Percentiles rank a stretch among this genome's conserved stretches.
Conservation (phyloP, 2,797 vertebrate species). For the Pseudochaenichthys georgianus region DNA sequence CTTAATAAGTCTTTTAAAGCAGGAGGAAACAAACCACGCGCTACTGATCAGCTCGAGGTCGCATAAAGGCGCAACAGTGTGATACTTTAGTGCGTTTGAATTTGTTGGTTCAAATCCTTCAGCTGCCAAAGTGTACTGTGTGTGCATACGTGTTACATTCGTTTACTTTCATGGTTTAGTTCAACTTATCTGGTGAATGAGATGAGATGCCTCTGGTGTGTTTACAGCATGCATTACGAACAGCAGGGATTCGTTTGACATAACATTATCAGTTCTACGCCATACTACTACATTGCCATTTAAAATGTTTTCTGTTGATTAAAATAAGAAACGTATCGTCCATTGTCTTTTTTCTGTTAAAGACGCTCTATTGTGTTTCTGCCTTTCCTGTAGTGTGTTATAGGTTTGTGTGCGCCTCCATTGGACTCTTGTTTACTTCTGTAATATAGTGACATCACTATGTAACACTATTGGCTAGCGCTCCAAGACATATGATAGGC, state of each 20-base stretch:
- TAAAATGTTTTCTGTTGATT: constrained; percentile 47
- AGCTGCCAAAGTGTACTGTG: constrained; percentile 42
- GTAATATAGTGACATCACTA: no score
- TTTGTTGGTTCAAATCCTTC: constrained; percentile 6
- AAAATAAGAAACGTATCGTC: constrained; percentile 34
- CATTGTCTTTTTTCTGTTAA: not conserved
- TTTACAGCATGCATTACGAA: constrained; percentile 24
- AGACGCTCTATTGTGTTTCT: no score
- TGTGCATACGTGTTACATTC: constrained; percentile 10
- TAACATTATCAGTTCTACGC: constrained; percentile 24
- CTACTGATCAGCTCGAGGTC: not conserved
- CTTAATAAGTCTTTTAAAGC: constrained; percentile 27
- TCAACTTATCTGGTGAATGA: not conserved
- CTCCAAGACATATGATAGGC: no score
- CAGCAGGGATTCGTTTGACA: constrained; percentile 24
- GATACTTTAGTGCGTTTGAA: not conserved
- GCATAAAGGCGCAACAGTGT: not conserved
- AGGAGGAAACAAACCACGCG: constrained; percentile 2
- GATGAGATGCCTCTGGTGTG: not conserved
- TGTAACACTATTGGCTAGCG: no score
- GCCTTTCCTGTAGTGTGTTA: no score
- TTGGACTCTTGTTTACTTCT: no score
- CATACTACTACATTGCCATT: constrained; percentile 11
- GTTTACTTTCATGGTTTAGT: constrained; percentile 27
- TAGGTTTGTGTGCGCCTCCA: no score